A percentile compares a stretch with the other conserved stretches of the same genome.
These are phyloP conservation scores for Synergus itoensis DNA, from an alignment of 2,888 invertebrate species.

Conservation along the genomic window DNA sequence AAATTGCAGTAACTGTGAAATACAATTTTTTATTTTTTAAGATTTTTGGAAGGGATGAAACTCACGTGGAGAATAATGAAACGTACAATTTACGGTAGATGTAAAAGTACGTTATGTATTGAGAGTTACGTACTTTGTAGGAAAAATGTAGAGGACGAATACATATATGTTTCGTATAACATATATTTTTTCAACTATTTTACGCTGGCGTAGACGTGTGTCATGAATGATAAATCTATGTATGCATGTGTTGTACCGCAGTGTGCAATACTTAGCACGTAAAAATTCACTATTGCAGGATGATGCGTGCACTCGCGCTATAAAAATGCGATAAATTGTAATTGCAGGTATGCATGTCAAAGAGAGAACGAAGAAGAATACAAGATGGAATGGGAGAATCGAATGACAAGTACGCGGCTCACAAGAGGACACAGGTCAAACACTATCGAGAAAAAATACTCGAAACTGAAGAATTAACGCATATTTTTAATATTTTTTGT, in stretches of 20 bases:
- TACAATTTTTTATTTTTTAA: background rate
- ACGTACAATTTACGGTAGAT: background rate
- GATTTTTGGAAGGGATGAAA: conserved; percentile 18
- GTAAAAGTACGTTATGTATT: background rate
- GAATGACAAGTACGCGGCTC: conserved; percentile 2
- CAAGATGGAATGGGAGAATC: conserved; percentile 22
- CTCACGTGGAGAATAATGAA: conserved; percentile 9
- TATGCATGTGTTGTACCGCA: background rate
- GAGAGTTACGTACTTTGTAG: conserved; percentile 21
- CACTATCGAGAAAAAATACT: conserved; percentile 18
- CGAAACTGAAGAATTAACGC: conserved; percentile 1
- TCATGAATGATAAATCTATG: conserved; percentile 25
- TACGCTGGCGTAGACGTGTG: conserved; percentile 42
- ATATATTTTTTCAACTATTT: conserved; percentile 59
- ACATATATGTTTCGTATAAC: conserved; percentile 35
- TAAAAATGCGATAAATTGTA: conserved; percentile 40
- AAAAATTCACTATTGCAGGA: conserved; percentile 41
- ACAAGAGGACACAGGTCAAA: conserved; percentile 12
- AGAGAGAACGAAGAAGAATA: conserved; percentile 31
- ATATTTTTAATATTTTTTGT: background rate
- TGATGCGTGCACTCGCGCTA: conserved; percentile 35
- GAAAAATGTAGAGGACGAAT: conserved; percentile 22
- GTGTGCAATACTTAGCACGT: conserved; percentile 32
- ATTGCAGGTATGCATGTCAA: conserved; percentile 37
- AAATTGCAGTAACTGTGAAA: background rate